These are phyloP conservation scores for Cavia porcellus DNA, from an alignment of 2,113 vertebrate genomes.

Conservation along the genomic window DNA sequence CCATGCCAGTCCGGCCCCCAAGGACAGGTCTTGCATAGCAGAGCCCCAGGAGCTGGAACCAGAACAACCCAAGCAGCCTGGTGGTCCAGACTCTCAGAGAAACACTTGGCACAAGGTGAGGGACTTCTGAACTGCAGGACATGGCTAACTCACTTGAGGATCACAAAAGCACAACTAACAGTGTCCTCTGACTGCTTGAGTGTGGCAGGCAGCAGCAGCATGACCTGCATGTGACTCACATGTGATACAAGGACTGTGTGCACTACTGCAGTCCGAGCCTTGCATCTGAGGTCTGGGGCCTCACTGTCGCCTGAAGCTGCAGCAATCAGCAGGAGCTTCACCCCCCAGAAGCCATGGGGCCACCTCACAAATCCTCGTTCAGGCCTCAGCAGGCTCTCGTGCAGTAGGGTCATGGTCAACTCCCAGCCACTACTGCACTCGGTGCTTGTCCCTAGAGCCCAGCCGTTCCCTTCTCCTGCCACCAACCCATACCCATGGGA, in stretches of 20 bases:
- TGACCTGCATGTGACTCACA: background rate
- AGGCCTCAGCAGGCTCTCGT: background rate
- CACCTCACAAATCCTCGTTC: background rate
- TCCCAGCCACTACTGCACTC: background rate
- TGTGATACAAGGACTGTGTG: accelerated
- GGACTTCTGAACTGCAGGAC: background rate
- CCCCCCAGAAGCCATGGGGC: background rate
- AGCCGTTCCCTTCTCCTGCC: background rate
- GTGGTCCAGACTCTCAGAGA: background rate
- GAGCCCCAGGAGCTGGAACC: background rate
- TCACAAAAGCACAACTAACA: background rate
- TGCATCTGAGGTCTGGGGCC: background rate
- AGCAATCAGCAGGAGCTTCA: background rate
- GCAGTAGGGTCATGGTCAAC: background rate
- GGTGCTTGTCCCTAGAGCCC: background rate
- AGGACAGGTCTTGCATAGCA: background rate
- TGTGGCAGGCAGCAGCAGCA: background rate
- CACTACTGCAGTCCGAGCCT: background rate
- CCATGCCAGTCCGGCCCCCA: background rate
- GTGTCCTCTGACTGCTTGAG: background rate
- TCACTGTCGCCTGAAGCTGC: background rate
- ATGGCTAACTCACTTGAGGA: background rate
- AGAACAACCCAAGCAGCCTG: background rate
- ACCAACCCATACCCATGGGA: background rate
- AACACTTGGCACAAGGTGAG: background rate